phyloP scores from a whole-genome alignment of 2,113 vertebrate genomes.

The Nesoenas mayeri region DNA sequence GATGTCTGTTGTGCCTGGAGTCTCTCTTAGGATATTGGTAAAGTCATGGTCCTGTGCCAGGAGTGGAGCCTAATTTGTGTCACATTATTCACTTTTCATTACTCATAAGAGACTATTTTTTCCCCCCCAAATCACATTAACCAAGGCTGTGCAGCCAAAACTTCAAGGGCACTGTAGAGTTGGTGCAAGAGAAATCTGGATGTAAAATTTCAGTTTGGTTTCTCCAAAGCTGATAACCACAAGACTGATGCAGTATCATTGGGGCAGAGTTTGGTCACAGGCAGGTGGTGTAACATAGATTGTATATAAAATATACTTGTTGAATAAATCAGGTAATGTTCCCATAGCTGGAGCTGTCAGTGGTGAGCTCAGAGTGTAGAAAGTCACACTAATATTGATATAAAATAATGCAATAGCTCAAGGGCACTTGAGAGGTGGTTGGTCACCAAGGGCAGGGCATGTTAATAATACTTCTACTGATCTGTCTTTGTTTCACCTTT shows the following conservation, averaged over 20 bases:
- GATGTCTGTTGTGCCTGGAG: neutral
- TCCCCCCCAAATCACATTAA: neutral
- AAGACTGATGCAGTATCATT: neutral
- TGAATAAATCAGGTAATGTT: neutral
- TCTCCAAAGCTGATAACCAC: neutral
- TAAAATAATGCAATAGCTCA: neutral
- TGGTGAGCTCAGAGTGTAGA: neutral
- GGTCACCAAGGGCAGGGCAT: neutral
- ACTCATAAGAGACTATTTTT: neutral
- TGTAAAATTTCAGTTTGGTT: neutral
- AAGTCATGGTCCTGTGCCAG: neutral
- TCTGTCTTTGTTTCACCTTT: neutral
- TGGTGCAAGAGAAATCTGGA: neutral
- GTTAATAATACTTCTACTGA: neutral
- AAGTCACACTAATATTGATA: neutral
- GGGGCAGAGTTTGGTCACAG: neutral
- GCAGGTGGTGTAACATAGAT: neutral
- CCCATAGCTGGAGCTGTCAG: neutral
- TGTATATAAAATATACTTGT: neutral
- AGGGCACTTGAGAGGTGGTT: neutral
- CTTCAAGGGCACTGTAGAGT: neutral
- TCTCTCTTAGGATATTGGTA: neutral
- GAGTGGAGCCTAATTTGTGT: neutral
- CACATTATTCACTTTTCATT: neutral
- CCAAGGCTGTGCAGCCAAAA: neutral